Evolutionary conservation across 2,888 invertebrate species (phyloP), one percentile per base, ranked within the genome.

Genomic region (Girardia tigrina): DNA sequence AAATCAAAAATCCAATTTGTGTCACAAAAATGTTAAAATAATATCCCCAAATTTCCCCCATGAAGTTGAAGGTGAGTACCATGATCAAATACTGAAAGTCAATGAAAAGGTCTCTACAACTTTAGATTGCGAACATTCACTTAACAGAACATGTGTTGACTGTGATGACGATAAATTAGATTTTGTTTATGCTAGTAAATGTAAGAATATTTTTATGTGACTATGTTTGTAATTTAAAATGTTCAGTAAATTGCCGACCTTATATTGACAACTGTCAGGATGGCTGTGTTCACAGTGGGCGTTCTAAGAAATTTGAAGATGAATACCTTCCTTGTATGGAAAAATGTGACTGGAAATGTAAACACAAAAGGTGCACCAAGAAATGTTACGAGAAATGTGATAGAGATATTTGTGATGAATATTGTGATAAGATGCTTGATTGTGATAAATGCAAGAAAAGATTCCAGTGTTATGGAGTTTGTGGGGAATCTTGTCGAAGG

Each of bases 181-280:
- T 56, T 16, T 26, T 27, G 23, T 6, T 12, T 74, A 70, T 74
- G 6, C 2, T 1, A 23, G 26, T 12, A 72, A 42, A 1, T 82
- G 82, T 73, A 77, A 26, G 4, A 77, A 26, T n/a, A 73, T 79
- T 80, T 70, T 77, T 78, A 42, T 81, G 79, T 76, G 79, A 75
- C 2, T 80, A 82, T 75, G 20, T 16, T 0, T 78, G 78, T 28
- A 73, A 76, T 27, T 79, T 79, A n/a, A 73, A 76, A 1, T 86
- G 86, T 76, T 79, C 81, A 28, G 79, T 80, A 29, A 78, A 78
- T 27, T 86, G 85, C 77, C 80, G 80, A n/a, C 85, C 84, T 0
- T 84, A 84, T 77, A 74, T 79, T 71, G 71, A 78, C n/a, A 74
- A 74, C 28, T 86, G 86, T 84, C 78, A 81, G 76, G 83, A 81